These are phyloP conservation scores for Drosophila prolongata DNA, from an alignment of 2,888 invertebrate genomes.

Conservation along the genomic window DNA sequence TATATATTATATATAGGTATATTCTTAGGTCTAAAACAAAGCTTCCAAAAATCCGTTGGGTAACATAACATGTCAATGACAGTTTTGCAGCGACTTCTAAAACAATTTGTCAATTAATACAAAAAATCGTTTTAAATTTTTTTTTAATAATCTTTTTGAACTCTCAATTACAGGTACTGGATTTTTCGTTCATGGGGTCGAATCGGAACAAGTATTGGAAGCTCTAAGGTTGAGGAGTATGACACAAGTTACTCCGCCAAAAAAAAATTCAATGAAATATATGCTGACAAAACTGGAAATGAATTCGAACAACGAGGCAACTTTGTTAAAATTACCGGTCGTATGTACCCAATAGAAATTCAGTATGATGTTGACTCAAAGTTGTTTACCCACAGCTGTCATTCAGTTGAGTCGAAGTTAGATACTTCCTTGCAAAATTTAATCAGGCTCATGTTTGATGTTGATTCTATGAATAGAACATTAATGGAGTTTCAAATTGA, in stretches of 20 bases:
- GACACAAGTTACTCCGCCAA: conserved; percentile 86
- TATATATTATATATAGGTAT: too few relatives aligned
- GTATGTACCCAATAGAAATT: conserved; percentile 91
- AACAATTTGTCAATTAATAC: too few relatives aligned
- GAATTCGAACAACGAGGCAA: conserved; percentile 88
- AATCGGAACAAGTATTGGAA: conserved; percentile 97
- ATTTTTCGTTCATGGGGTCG: conserved; percentile 98
- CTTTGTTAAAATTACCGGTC: conserved; percentile 90
- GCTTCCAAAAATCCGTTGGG: too few relatives aligned
- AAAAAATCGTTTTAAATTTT: background rate
- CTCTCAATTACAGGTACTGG: conserved; percentile 86
- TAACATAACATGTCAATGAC: too few relatives aligned
- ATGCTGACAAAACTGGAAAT: conserved; percentile 93
- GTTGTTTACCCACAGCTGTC: conserved; percentile 57
- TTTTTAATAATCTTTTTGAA: background rate
- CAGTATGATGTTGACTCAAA: conserved; percentile 90
- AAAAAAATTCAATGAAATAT: conserved; percentile 87
- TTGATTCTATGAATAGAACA: conserved; percentile 95
- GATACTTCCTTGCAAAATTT: conserved; percentile 92
- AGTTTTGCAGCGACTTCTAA: too few relatives aligned
- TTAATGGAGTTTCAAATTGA: conserved; percentile 98
- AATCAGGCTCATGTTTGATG: conserved; percentile 94
- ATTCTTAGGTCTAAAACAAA: too few relatives aligned
- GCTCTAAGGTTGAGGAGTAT: conserved; percentile 87
- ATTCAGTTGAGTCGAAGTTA: conserved; percentile 87